Evolutionary conservation across 2,113 vertebrate genomes (phyloP).

Genomic region (Spermophilus dauricus): DNA sequence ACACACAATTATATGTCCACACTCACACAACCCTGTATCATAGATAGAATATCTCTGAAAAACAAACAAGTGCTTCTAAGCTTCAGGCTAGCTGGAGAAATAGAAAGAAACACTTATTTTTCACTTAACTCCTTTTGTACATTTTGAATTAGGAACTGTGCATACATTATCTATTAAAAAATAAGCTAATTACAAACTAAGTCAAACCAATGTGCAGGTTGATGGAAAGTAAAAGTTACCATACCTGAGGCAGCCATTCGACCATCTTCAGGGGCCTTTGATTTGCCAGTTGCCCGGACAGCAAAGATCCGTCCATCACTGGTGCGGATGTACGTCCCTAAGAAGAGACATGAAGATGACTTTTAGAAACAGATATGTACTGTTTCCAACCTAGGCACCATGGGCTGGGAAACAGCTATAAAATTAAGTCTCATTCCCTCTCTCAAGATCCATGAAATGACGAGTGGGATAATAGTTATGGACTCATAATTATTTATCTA

Average conservation of each 20-base stretch:
- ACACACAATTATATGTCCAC: neutral
- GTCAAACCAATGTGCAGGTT: neutral
- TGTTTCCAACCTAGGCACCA: neutral
- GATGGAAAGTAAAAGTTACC: neutral
- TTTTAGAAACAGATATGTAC: neutral
- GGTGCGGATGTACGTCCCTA: conserved; percentile 98
- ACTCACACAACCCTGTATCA: neutral
- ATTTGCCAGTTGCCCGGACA: conserved; percentile 96
- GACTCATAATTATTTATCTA: neutral
- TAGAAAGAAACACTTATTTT: neutral
- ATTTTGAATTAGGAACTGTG: conserved; percentile 40
- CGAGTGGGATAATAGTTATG: neutral
- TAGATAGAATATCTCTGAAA: neutral
- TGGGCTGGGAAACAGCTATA: neutral
- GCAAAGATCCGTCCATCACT: conserved; percentile 99
- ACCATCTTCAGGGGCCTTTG: conserved; percentile 90
- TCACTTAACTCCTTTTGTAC: neutral
- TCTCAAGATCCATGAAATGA: neutral
- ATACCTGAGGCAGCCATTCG: conserved; percentile 92
- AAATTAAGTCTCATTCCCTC: neutral
- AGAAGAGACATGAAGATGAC: conserved; percentile 35
- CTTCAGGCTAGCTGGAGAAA: neutral
- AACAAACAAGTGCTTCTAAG: neutral
- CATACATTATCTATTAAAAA: neutral
- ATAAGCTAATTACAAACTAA: conserved; percentile 37